Conservation (phyloP, 2,888 invertebrate genomes). For the Pseudeuparius sepicola region DNA sequence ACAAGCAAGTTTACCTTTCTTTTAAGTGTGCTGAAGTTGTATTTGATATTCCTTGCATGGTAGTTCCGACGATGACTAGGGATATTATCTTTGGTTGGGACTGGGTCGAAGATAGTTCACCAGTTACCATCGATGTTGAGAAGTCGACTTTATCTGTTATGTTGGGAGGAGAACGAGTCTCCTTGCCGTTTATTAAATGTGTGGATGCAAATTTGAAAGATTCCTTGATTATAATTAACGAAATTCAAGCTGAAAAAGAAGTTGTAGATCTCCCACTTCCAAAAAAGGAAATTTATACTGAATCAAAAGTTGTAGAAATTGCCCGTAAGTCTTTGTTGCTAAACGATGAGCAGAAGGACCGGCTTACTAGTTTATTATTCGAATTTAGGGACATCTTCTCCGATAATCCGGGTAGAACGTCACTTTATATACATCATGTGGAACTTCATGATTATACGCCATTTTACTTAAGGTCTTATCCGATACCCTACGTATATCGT, state of each 20-base stretch:
- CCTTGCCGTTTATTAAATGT: too few species aligned
- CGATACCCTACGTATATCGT: constrained; percentile 10
- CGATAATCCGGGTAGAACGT: constrained; percentile 11
- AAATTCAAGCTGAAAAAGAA: too few species aligned
- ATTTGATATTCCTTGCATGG: constrained; percentile 10
- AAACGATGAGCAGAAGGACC: not conserved
- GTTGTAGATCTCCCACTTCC: too few species aligned
- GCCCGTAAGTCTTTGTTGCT: too few species aligned
- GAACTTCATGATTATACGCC: constrained; percentile 13
- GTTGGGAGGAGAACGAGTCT: too few species aligned
- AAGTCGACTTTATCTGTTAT: too few species aligned
- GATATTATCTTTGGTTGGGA: constrained; percentile 15
- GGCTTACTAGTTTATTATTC: constrained; percentile 6
- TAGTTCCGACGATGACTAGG: constrained; percentile 12
- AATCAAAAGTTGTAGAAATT: too few species aligned
- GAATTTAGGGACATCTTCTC: constrained; percentile 10
- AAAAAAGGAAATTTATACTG: too few species aligned
- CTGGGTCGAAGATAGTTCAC: constrained; percentile 14
- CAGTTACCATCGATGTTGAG: constrained; percentile 11
- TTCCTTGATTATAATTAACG: too few species aligned
- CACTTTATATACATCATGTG: constrained; percentile 9
- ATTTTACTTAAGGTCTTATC: constrained; percentile 12
- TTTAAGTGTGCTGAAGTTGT: too few species aligned
- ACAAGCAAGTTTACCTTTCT: too few species aligned
- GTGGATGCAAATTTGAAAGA: too few species aligned